phyloP scores from a whole-genome alignment of 2,888 invertebrate species.

The Drosophila flavopinicola region DNA sequence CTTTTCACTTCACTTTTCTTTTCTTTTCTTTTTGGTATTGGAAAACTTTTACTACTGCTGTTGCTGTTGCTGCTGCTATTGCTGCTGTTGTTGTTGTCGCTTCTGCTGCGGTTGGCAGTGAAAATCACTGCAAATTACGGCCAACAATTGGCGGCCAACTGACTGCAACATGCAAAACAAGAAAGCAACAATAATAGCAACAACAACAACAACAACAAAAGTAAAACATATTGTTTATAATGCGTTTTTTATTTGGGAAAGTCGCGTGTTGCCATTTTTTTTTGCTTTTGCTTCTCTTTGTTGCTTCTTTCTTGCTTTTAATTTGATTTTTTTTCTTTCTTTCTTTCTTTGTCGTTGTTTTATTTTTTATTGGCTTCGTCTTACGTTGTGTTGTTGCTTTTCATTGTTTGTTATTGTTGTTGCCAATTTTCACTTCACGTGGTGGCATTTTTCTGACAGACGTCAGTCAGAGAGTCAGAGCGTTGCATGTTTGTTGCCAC shows the following conservation, averaged over 20 bases:
- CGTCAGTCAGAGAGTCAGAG: slow-evolving; percentile 72
- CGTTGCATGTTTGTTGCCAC: slow-evolving; percentile 47
- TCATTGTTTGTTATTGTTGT: slow-evolving; percentile 48
- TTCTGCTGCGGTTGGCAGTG: slow-evolving; percentile 69
- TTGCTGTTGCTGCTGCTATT: slow-evolving; percentile 11
- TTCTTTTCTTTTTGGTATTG: slow-evolving; percentile 49
- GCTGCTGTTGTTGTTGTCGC: slow-evolving; percentile 35
- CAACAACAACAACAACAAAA: slow-evolving; percentile 26
- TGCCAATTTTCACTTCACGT: slow-evolving; percentile 79
- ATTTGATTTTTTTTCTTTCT: slow-evolving; percentile 24
- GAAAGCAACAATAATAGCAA: slow-evolving; percentile 53
- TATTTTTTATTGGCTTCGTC: slow-evolving; percentile 51
- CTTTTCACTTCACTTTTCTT: slow-evolving; percentile 73
- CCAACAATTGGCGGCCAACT: slow-evolving; percentile 55
- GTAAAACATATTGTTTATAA: slow-evolving; percentile 72
- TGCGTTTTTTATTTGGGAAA: slow-evolving; percentile 78
- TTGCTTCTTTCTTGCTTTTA: slow-evolving; percentile 12
- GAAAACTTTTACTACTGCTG: slow-evolving; percentile 67
- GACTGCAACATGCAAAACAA: slow-evolving; percentile 75
- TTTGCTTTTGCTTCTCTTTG: slow-evolving; percentile 21
- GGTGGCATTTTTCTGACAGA: slow-evolving; percentile 77
- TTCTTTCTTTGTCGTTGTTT: slow-evolving; percentile 8
- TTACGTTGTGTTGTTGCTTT: slow-evolving; percentile 25
- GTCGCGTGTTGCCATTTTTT: slow-evolving; percentile 73
- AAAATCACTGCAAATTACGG: slow-evolving; percentile 71